These are phyloP conservation scores for Phenacoccus solenopsis DNA, from an alignment of 1,140 invertebrate genomes.

Conservation along the genomic window DNA sequence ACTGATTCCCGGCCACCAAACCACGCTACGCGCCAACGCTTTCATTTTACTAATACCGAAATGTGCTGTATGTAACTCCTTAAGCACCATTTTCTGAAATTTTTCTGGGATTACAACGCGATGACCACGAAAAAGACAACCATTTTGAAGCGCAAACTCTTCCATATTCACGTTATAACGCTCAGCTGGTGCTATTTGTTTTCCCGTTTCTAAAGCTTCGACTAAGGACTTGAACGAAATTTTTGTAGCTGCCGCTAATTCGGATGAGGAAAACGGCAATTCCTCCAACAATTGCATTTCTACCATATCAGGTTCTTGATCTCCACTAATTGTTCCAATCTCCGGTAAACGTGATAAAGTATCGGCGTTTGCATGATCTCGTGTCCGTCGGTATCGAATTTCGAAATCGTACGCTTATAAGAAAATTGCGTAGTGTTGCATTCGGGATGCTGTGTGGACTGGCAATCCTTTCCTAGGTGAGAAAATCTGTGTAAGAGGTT, in stretches of 20 bases:
- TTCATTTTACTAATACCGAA: no score
- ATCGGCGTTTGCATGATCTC: slow-evolving; percentile 29
- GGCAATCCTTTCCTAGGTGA: slow-evolving; percentile 29
- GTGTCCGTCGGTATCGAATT: slow-evolving; percentile 28
- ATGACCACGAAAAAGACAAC: neutral
- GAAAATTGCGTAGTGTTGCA: slow-evolving; percentile 32
- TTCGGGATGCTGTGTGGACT: slow-evolving; percentile 25
- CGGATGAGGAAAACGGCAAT: neutral
- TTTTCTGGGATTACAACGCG: slow-evolving; percentile 22
- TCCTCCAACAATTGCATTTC: neutral
- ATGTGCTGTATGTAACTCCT: slow-evolving; percentile 30
- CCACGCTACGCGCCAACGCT: neutral
- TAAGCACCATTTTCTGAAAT: no score
- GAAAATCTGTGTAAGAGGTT: slow-evolving; percentile 38
- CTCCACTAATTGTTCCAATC: no score
- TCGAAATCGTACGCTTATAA: slow-evolving; percentile 32
- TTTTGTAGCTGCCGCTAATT: no score
- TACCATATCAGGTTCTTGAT: no score
- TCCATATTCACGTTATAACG: no score
- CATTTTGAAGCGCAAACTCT: no score
- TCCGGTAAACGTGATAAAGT: slow-evolving; percentile 28
- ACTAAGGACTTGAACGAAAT: no score
- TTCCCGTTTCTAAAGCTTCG: no score
- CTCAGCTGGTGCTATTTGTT: no score
- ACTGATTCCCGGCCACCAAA: no score